Evolutionary conservation across 2,113 vertebrate species (phyloP).

Genomic region (Percina caprodes): DNA sequence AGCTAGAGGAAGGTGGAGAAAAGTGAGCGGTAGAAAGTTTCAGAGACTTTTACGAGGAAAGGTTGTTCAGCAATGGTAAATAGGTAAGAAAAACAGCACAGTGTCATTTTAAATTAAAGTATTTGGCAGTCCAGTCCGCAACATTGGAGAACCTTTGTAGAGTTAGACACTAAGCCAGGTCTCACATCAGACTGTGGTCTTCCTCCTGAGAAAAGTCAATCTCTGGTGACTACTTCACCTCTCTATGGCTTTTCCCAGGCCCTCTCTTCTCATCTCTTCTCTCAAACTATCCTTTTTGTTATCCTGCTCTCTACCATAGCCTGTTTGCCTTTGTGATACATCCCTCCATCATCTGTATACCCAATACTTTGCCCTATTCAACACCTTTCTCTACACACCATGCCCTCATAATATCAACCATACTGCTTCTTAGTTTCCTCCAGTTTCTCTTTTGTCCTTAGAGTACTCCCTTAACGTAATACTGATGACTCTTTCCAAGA

Average conservation of each 20-base stretch:
- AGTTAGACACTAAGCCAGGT: slow-evolving; percentile 58
- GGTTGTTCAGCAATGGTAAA: slow-evolving; percentile 25
- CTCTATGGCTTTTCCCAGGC: slow-evolving; percentile 71
- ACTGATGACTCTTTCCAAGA: slow-evolving; percentile 63
- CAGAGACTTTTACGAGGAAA: slow-evolving; percentile 19
- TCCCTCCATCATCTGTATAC: slow-evolving; percentile 53
- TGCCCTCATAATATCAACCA: slow-evolving; percentile 42
- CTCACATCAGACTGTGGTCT: slow-evolving; percentile 53
- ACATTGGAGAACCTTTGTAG: slow-evolving; percentile 44
- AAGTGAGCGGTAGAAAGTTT: slow-evolving; percentile 48
- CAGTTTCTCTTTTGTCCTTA: slow-evolving; percentile 48
- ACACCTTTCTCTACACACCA: slow-evolving; percentile 43
- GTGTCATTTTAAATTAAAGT: slow-evolving; percentile 29
- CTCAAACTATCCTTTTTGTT: slow-evolving; percentile 45
- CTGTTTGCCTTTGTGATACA: slow-evolving; percentile 51
- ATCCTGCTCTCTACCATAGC: slow-evolving; percentile 47
- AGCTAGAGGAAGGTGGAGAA: slow-evolving; percentile 19
- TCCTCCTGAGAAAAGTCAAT: slow-evolving; percentile 59
- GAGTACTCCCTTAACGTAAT: slow-evolving; percentile 57
- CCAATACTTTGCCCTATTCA: slow-evolving; percentile 34
- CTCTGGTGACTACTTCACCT: slow-evolving; percentile 50
- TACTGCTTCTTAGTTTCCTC: slow-evolving; percentile 23
- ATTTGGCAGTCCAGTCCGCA: slow-evolving; percentile 19
- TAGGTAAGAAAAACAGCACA: slow-evolving; percentile 9
- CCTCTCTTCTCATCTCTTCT: slow-evolving; percentile 58